Evolutionary conservation across 2,888 invertebrate species (phyloP).

Genomic region (Drosophila nr. fundita): DNA sequence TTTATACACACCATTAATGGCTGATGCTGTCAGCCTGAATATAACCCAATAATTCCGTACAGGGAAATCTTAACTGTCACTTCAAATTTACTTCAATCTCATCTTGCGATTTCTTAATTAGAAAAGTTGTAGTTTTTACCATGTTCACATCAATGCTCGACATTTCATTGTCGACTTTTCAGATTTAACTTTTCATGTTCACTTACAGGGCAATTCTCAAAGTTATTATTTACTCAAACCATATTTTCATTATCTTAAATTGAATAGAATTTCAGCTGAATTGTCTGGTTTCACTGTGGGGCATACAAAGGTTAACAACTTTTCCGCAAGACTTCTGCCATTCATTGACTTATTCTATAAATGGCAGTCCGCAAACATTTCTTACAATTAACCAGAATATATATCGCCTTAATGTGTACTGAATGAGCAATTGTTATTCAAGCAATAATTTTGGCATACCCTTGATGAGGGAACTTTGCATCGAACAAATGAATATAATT

Average conservation of each 20-base stretch:
- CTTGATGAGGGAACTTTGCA: not conserved
- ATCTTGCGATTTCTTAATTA: not conserved
- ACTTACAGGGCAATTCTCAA: too few species aligned
- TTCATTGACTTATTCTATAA: slow-evolving; percentile 1
- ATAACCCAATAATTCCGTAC: not conserved
- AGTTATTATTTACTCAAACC: not conserved
- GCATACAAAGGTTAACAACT: not conserved
- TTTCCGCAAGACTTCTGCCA: not conserved
- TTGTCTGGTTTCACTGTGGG: not conserved
- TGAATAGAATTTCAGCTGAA: not conserved
- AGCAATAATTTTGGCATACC: not conserved
- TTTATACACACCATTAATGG: slow-evolving; percentile 11
- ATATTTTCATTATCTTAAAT: not conserved
- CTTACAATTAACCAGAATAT: not conserved
- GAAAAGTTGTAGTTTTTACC: not conserved
- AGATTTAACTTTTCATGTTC: too few species aligned
- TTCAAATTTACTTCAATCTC: not conserved
- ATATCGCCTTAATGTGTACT: not conserved
- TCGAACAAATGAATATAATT: not conserved
- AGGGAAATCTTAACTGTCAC: not conserved
- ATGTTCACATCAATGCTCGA: not conserved
- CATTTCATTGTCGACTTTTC: not conserved
- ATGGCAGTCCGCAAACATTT: not conserved
- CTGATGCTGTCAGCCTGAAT: not conserved
- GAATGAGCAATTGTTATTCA: not conserved